These are phyloP conservation scores for Eulemur coronatus DNA, from an alignment of 2,797 vertebrate species.

Conservation along the genomic window DNA sequence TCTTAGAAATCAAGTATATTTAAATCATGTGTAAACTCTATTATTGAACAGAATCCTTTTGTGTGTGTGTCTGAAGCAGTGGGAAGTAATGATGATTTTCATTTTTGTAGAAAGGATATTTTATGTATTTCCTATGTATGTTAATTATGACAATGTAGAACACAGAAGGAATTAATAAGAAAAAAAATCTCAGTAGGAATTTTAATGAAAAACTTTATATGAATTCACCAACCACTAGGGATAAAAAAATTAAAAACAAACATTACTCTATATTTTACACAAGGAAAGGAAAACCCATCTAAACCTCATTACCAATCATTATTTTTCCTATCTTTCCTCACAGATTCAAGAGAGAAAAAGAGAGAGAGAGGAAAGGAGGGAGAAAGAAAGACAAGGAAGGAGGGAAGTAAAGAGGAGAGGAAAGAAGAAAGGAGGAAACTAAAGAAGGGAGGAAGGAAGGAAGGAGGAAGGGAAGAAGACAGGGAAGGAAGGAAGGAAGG, in stretches of 20 bases:
- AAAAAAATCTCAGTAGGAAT: conserved; percentile 19
- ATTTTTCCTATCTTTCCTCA: neutral
- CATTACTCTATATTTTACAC: neutral
- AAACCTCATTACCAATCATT: conserved; percentile 21
- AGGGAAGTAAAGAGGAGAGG: no score
- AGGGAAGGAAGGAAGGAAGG: neutral
- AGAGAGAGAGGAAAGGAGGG: neutral
- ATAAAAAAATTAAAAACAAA: conserved; percentile 25
- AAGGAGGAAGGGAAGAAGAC: neutral
- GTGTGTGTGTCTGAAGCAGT: neutral
- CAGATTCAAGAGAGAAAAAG: neutral
- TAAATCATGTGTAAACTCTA: neutral
- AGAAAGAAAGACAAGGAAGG: neutral
- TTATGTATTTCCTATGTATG: neutral
- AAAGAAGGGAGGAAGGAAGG: no score
- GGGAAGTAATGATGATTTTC: neutral
- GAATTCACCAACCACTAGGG: neutral
- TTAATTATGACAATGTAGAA: neutral
- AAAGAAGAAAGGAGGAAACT: accelerated
- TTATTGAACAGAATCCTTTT: neutral
- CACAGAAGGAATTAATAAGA: neutral
- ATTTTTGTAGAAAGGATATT: neutral
- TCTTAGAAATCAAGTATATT: neutral
- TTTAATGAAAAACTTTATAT: neutral
- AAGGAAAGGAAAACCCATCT: neutral